phyloP scores from a whole-genome alignment of 2,113 vertebrate genomes.

The Paralichthys olivaceus region DNA sequence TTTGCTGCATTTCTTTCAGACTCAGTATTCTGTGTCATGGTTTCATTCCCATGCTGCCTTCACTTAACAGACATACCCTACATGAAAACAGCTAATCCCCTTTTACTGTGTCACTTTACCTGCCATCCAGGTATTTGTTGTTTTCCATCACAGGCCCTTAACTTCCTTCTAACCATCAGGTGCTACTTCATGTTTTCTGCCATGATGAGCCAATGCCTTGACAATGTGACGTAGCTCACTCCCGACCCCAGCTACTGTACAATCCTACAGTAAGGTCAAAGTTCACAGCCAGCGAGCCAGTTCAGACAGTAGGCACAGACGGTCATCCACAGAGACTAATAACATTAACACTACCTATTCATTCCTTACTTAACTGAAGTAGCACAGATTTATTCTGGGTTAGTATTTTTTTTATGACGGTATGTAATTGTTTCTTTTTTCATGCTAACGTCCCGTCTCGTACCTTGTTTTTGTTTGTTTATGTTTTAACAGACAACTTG shows the following conservation, averaged over 20 bases:
- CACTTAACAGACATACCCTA: conserved; percentile 8
- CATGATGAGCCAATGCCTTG: conserved; percentile 74
- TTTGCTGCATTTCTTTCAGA: conserved; percentile 36
- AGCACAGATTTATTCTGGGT: conserved; percentile 33
- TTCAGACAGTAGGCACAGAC: conserved; percentile 31
- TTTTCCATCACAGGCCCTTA: conserved; percentile 24
- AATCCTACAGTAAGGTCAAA: conserved; percentile 38
- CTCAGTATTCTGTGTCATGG: conserved; percentile 18
- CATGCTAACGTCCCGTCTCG: conserved; percentile 16
- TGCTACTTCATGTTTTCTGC: conserved; percentile 68
- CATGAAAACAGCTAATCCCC: background rate
- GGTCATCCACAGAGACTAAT: conserved; percentile 18
- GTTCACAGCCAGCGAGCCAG: conserved; percentile 54
- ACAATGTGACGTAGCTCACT: conserved; percentile 62
- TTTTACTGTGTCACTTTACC: background rate
- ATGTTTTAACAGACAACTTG: conserved; percentile 13
- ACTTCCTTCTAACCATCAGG: conserved; percentile 48
- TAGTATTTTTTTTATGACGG: conserved; percentile 14
- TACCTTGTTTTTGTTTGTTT: conserved; percentile 17
- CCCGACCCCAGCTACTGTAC: conserved; percentile 32
- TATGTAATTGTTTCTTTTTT: conserved; percentile 19
- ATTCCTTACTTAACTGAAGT: conserved; percentile 30
- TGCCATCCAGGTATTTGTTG: conserved; percentile 13
- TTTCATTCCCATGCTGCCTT: conserved; percentile 58
- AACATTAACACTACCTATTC: conserved; percentile 37